A percentile compares a stretch with the other conserved stretches of the same genome.
phyloP scores from a whole-genome alignment of 1,140 invertebrate species.

The Venustaconcha ellipsiformis region DNA sequence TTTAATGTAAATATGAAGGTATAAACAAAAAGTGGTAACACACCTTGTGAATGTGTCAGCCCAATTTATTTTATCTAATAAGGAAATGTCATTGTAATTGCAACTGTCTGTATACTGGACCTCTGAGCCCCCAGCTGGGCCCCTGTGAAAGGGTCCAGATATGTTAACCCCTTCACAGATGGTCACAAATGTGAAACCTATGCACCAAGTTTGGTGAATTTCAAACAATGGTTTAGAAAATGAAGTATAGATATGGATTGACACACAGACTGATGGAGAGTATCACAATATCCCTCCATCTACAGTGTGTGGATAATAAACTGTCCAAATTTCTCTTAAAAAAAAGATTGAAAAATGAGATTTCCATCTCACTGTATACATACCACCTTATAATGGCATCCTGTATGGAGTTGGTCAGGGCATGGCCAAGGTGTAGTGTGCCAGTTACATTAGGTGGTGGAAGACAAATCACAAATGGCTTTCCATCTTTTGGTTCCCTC shows the following conservation, averaged over 20 bases:
- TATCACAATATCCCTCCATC: not conserved
- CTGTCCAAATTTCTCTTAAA: not conserved
- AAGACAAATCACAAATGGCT: constrained; percentile 92
- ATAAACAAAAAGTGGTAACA: not conserved
- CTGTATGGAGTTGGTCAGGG: constrained; percentile 95
- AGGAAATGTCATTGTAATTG: no score
- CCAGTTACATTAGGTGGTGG: constrained; percentile 99
- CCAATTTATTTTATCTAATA: not conserved
- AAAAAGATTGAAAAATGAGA: no score
- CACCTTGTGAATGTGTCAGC: not conserved
- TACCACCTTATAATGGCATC: constrained; percentile 93
- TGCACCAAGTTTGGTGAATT: not conserved
- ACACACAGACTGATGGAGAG: not conserved
- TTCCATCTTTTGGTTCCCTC: not conserved
- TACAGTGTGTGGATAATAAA: not conserved
- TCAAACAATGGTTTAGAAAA: not conserved
- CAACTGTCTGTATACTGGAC: no score
- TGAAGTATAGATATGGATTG: no score
- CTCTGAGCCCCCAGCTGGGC: no score
- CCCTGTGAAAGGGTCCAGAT: no score
- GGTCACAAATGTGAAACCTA: not conserved
- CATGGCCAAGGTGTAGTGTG: constrained; percentile 96
- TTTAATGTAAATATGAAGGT: not conserved
- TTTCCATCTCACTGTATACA: constrained; percentile 28
- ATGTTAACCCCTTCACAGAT: no score